Base-by-base conservation (phyloP, 2,113 vertebrate genomes). In the Tenrec ecaudatus region DNA sequence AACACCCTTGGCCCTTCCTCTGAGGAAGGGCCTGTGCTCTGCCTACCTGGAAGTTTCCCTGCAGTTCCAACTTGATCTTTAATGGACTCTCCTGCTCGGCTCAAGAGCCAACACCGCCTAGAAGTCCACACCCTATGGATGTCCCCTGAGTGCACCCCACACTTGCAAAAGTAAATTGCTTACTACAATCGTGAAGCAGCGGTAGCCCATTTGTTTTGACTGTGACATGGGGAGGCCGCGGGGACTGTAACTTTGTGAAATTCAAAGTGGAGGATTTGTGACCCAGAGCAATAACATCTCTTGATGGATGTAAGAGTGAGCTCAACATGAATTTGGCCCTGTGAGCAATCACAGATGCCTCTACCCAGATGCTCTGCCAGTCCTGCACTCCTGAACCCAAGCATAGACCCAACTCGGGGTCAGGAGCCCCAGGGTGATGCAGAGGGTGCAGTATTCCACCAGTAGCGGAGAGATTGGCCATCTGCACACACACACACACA, bases 161-260 rank as follows among this genome's bases (percentile, higher is more conserved):
- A 62, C n/a, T 95, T 78, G 97, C 78, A 90, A 94, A 95, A 93
- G 90, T 76, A 91, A 60, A 71, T 96, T 81, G 25, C 29, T 95
- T 36, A 3, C 11, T 0, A 93, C 92, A 38, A 85, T 91, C 68
- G 91, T 2, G 20, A 93, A 83, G 90, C 83, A 79, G 27, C 73
- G 29, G 94, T 84, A 83, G 6, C 60, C 16, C 1, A 3, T 90
- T 53, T 68, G 62, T 3, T 89, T 53, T 86, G 33, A 22, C 80
- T 86, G 12, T 40, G 78, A 75, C 58, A 0, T 19, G 4, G 64
- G 36, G 31, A 71, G 85, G 25, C 78, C 7, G 0, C 1, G 36
- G n/a, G 83, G 27, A 82, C 29, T 62, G 81, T 64, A 31, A 66
- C 66, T 83, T 33, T 47, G 0, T 73, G 86, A 86, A 90, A n/a